Percentiles rank a stretch among this genome's conserved stretches.
Evolutionary conservation across 2,888 invertebrate species (phyloP).

Genomic region (Amorpha juglandis): DNA sequence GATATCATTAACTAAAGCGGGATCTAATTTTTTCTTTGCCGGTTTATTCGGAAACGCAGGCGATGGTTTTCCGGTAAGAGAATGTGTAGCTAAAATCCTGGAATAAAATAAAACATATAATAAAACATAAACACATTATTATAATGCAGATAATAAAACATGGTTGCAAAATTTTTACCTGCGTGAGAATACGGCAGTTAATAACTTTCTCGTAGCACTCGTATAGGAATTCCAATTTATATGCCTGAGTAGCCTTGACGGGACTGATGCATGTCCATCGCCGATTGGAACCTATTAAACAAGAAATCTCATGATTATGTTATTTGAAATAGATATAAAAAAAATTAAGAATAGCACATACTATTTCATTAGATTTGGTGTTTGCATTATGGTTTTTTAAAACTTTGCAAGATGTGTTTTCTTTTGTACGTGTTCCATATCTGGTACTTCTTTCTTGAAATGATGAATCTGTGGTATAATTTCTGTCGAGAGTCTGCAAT

Average conservation of each 20-base stretch:
- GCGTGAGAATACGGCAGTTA: slow-evolving; percentile 76
- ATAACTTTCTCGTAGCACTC: slow-evolving; percentile 77
- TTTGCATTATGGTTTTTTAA: slow-evolving; percentile 35
- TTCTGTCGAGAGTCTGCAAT: slow-evolving; percentile 7
- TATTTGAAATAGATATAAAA: background rate
- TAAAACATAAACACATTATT: background rate
- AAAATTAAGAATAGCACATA: slow-evolving; percentile 21
- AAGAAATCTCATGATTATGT: slow-evolving; percentile 11
- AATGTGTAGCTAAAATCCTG: slow-evolving; percentile 81
- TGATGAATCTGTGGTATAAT: slow-evolving; percentile 6
- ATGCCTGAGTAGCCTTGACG: slow-evolving; percentile 55
- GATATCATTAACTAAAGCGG: slow-evolving; percentile 77
- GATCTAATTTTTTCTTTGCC: slow-evolving; percentile 71
- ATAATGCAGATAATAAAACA: background rate
- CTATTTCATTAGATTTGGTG: slow-evolving; percentile 39
- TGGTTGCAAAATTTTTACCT: slow-evolving; percentile 46
- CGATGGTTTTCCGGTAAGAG: slow-evolving; percentile 83
- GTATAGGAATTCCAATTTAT: slow-evolving; percentile 81
- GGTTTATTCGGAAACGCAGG: slow-evolving; percentile 75
- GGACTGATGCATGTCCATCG: slow-evolving; percentile 52
- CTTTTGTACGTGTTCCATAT: slow-evolving; percentile 28
- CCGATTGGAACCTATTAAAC: slow-evolving; percentile 53
- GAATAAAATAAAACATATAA: slow-evolving; percentile 32
- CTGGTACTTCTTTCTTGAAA: slow-evolving; percentile 21
- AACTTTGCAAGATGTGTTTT: slow-evolving; percentile 32